phyloP scores from a whole-genome alignment of 2,113 vertebrate genomes.

The Tinamus guttatus region DNA sequence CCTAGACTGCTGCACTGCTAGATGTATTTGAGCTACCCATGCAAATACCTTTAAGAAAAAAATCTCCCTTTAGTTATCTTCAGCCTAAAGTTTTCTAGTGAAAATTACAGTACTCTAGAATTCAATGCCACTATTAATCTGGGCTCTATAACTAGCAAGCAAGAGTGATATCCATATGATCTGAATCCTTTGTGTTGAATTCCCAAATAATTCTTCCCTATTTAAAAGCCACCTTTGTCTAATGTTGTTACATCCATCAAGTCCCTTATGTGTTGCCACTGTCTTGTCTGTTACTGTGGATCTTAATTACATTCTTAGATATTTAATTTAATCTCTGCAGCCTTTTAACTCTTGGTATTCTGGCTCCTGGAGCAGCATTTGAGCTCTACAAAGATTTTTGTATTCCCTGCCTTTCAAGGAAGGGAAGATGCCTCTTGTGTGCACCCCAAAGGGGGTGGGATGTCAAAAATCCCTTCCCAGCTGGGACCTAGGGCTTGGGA shows the following conservation, averaged over 20 bases:
- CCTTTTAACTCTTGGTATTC: not conserved
- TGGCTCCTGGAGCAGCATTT: not conserved
- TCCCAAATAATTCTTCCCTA: too few relatives aligned
- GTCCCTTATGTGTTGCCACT: accelerated
- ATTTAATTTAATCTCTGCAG: not conserved
- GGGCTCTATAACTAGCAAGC: not conserved
- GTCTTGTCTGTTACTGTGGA: not conserved
- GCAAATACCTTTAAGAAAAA: accelerated
- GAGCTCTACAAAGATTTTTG: not conserved
- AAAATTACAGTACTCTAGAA: not conserved
- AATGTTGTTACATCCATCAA: accelerated
- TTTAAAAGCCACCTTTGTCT: not conserved
- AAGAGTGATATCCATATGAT: too few relatives aligned
- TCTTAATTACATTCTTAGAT: not conserved
- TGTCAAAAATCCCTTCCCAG: not conserved
- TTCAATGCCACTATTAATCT: not conserved
- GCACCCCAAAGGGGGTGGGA: not conserved
- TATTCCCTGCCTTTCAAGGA: not conserved
- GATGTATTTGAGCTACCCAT: accelerated
- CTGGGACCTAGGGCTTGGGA: not conserved
- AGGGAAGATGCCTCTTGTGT: not conserved
- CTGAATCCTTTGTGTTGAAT: too few relatives aligned
- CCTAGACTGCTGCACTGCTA: accelerated
- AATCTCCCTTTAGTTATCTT: not conserved
- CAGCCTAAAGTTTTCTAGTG: not conserved